phyloP scores from a whole-genome alignment of 2,888 invertebrate genomes.

The Netelia virgata region DNA sequence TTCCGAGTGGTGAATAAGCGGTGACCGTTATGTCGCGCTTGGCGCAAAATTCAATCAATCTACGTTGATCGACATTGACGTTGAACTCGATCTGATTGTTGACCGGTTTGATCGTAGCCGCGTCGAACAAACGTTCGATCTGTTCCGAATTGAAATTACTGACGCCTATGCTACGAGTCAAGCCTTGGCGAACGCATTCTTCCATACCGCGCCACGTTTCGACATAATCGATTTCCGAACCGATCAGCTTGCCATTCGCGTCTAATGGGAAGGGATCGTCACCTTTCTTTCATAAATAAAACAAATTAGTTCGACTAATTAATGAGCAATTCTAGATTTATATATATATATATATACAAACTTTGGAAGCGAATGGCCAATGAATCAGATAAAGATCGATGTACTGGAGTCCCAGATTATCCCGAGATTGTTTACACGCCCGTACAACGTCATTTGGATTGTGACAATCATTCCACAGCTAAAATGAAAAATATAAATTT shows the following conservation, averaged over 20 bases:
- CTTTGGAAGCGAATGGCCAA: conserved; percentile 92
- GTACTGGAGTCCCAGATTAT: conserved; percentile 87
- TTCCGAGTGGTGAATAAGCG: conserved; percentile 93
- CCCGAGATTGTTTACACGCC: conserved; percentile 74
- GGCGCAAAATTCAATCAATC: conserved; percentile 89
- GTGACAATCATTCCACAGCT: conserved; percentile 88
- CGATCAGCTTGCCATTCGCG: conserved; percentile 87
- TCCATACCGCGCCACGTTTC: conserved; percentile 93
- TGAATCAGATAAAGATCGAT: conserved; percentile 95
- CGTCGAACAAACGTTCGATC: conserved; percentile 87
- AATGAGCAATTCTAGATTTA: background rate
- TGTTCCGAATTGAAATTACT: conserved; percentile 93
- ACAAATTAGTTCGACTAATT: background rate
- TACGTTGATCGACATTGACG: conserved; percentile 90
- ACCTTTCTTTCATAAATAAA: conserved; percentile 86
- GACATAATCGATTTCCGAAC: conserved; percentile 89
- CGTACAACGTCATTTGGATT: conserved; percentile 81
- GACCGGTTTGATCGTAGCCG: conserved; percentile 87
- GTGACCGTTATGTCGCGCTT: conserved; percentile 89
- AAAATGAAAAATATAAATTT: background rate
- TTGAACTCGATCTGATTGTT: conserved; percentile 92
- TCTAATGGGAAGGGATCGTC: conserved; percentile 88
- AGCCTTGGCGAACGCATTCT: conserved; percentile 88
- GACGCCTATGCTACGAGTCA: conserved; percentile 91
- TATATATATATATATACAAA: conserved; percentile 10